Base-by-base conservation (phyloP, 2,113 vertebrate genomes). In the Onychostoma macrolepis region DNA sequence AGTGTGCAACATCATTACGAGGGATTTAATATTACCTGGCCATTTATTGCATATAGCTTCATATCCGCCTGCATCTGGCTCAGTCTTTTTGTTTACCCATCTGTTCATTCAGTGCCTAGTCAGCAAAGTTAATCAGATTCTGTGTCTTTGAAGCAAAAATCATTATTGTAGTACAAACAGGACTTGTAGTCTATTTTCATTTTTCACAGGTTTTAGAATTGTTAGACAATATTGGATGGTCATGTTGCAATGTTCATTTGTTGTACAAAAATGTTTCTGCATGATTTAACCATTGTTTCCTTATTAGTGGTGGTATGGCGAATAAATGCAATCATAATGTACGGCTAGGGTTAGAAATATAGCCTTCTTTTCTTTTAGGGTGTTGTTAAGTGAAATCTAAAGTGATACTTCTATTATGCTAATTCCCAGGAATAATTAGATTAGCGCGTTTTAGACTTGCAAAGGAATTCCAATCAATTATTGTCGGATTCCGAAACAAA, bases 351-450 rank as follows among this genome's bases (percentile, higher is more conserved):
- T 61, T n/a, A 75, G 24, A 72, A 89, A 81, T 33, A 67, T n/a
- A 15, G 56, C 48, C 11, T 38, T 6, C 24, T 80, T 86, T 74
- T 88, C 72, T 67, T 82, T 26, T 45, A 58, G 43, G 33, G 24
- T 83, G 21, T 80, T 84, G 79, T 88, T 65, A 80, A 86, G 83
- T 85, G 21, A 89, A 86, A 87, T 88, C 74, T 72, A 74, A 82
- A 85, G 43, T 89, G 71, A 80, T 84, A 28, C 75, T 77, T 83
- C 26, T 81, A 77, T 91, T 89, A 78, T 85, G 78, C 56, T 88
- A 85, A 89, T 89, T 86, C 61, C 13, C 28, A n/a, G 80, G 83
- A 76, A 81, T 85, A 89, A 83, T 88, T 87, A 88, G 48, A 82
- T 84, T 61, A 90, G 71, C 58, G 41, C 50, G 80, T 74, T 21